A percentile compares a stretch with the other conserved stretches of the same genome.
These are phyloP conservation scores for Agonopterix alstromeriana DNA, from an alignment of 2,888 invertebrate genomes.

Conservation along the genomic window DNA sequence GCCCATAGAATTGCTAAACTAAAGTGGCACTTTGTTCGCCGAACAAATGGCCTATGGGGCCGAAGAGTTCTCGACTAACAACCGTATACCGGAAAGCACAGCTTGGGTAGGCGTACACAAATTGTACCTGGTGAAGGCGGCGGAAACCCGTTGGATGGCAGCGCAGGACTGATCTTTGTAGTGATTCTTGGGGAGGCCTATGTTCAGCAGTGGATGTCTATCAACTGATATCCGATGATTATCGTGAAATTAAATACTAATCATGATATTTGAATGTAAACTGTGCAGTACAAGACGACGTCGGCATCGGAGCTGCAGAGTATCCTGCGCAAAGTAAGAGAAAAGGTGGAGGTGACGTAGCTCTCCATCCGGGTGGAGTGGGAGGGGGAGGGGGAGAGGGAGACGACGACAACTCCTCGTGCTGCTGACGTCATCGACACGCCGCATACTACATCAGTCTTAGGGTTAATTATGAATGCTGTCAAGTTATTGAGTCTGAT, in stretches of 20 bases:
- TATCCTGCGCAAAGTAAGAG: conserved; percentile 83
- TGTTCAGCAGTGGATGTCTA: too few species aligned
- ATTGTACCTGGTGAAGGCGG: conserved; percentile 12
- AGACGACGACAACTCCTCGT: neutral
- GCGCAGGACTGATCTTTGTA: too few species aligned
- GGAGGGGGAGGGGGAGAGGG: neutral
- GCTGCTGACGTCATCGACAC: neutral
- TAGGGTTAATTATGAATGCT: too few species aligned
- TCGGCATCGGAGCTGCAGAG: conserved; percentile 85
- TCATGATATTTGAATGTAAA: too few species aligned
- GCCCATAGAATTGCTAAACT: too few species aligned
- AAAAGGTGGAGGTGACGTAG: conserved; percentile 80
- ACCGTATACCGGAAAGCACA: conserved; percentile 1
- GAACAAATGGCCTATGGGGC: too few species aligned
- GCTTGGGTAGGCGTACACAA: neutral
- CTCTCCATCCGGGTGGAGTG: neutral
- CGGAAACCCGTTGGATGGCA: neutral
- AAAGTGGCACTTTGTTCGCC: too few species aligned
- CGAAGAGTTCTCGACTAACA: too few species aligned
- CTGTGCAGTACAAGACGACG: conserved; percentile 84
- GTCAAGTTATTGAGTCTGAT: too few species aligned
- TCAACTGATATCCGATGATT: too few species aligned
- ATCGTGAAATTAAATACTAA: too few species aligned
- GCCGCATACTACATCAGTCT: neutral
- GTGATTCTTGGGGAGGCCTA: too few species aligned